Evolutionary conservation across 2,113 vertebrate genomes (phyloP).

Genomic region (Anguilla japonica): DNA sequence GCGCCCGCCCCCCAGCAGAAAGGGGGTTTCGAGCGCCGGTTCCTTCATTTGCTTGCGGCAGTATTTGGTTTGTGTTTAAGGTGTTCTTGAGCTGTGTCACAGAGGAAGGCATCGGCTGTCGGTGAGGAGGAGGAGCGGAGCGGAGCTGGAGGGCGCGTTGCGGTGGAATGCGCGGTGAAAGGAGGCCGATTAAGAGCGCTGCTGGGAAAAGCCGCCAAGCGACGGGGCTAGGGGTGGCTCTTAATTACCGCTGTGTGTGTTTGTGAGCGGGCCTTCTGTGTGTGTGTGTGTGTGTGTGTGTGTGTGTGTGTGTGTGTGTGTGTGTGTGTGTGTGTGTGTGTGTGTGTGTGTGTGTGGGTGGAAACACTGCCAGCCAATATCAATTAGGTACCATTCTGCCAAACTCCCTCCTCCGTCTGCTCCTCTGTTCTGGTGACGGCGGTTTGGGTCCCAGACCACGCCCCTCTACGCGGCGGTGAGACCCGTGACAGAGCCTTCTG

Average conservation of each 20-base stretch:
- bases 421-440: background rate
- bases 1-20: background rate
- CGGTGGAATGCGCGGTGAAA: background rate
- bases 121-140: no score
- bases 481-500: background rate
- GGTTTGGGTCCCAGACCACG: background rate
- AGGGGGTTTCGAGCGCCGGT: background rate
- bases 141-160: background rate
- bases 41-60: background rate
- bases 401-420: background rate
- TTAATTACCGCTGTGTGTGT: background rate
- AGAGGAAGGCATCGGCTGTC: background rate
- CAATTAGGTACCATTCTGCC: background rate
- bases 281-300: background rate
- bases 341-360: constrained; percentile 1
- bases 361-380: background rate
- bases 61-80: background rate
- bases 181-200: background rate
- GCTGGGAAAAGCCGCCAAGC: background rate
- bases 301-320: background rate
- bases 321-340: constrained; percentile 22
- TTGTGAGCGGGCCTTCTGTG: background rate
- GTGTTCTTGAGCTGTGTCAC: background rate
- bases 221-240: background rate
- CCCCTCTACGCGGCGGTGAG: background rate